Evolutionary conservation across 2,888 invertebrate species (phyloP).

Genomic region (Drosophila infuscata): DNA sequence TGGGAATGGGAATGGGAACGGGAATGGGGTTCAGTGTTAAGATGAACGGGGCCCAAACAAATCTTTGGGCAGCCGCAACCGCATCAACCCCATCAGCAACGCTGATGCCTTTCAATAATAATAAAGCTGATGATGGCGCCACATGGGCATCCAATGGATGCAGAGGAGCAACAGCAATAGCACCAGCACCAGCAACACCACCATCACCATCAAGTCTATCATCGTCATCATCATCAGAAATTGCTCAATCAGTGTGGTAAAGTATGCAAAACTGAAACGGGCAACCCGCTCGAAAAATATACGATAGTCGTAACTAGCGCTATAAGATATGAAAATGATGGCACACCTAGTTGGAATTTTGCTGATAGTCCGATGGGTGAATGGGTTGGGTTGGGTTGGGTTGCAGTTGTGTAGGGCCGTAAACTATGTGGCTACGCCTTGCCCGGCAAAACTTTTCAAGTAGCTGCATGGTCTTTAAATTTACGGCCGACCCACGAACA

Average conservation of each 20-base stretch:
- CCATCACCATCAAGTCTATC: conserved; percentile 1
- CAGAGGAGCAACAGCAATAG: not conserved
- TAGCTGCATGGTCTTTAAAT: conserved; percentile 74
- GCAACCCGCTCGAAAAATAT: conserved; percentile 19
- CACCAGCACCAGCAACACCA: not conserved
- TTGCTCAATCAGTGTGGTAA: conserved; percentile 64
- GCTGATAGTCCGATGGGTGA: conserved; percentile 2
- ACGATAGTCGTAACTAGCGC: conserved; percentile 45
- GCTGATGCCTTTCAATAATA: conserved; percentile 63
- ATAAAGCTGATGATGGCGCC: conserved; percentile 61
- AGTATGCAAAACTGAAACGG: conserved; percentile 55
- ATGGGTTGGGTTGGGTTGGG: not conserved
- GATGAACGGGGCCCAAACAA: conserved; percentile 36
- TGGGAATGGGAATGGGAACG: not conserved
- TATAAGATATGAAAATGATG: conserved; percentile 71
- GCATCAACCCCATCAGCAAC: conserved; percentile 37
- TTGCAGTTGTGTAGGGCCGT: conserved; percentile 38
- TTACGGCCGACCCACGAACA: conserved; percentile 47
- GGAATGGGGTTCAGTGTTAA: conserved; percentile 12
- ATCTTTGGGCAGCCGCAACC: conserved; percentile 41
- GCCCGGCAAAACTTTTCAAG: conserved; percentile 65
- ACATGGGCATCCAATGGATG: conserved; percentile 34
- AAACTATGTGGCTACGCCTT: conserved; percentile 71
- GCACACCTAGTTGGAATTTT: conserved; percentile 51
- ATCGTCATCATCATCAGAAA: conserved; percentile 52